Conservation (phyloP, 1,140 invertebrate species). For the Contarinia nasturtii region DNA sequence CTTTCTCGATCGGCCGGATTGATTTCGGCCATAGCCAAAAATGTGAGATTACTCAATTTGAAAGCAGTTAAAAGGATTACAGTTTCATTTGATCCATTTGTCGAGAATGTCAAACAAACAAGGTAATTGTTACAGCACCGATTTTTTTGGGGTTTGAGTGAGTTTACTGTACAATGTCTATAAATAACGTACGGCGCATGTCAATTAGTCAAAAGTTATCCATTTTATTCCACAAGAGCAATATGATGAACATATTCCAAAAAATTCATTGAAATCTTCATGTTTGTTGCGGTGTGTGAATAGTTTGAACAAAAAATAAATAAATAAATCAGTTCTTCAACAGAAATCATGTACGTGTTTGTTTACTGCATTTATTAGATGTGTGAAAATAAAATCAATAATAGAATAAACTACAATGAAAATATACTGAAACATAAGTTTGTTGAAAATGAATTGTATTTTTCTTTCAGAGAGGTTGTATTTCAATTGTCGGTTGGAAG, state of each 20-base stretch:
- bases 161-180: not conserved
- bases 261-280: not conserved
- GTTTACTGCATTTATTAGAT: too few species aligned
- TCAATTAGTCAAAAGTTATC: not conserved
- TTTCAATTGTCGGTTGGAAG: constrained; percentile 41
- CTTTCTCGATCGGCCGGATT: constrained; percentile 37
- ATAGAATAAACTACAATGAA: too few species aligned
- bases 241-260: not conserved
- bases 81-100: constrained; percentile 70
- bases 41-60: constrained; percentile 47
- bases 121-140: constrained; percentile 37
- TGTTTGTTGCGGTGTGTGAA: not conserved
- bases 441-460: not conserved
- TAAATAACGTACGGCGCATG: not conserved
- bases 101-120: constrained; percentile 39
- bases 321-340: too few species aligned
- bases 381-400: too few species aligned
- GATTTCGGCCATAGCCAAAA: constrained; percentile 43
- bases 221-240: not conserved
- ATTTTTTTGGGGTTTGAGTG: not conserved
- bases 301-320: too few species aligned
- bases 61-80: constrained; percentile 59
- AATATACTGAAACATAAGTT: too few species aligned
- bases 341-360: too few species aligned
- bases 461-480: constrained; percentile 46